Evolutionary conservation across 1,140 invertebrate genomes (phyloP).

Genomic region (Drosophila nebulosa): DNA sequence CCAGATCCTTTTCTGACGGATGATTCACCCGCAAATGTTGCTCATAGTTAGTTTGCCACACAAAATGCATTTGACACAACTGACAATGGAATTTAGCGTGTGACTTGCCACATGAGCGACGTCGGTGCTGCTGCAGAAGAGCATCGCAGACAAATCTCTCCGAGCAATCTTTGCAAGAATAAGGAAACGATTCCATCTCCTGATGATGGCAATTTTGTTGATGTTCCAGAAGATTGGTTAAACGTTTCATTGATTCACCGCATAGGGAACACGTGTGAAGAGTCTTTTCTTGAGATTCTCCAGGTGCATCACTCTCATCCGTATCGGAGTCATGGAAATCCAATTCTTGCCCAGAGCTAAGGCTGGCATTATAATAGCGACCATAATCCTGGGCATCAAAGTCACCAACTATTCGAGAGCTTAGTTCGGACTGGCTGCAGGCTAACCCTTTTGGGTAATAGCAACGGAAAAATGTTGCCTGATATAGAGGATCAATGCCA

Average conservation of each 20-base stretch:
- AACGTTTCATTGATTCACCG: slow-evolving; percentile 7
- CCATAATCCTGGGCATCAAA: slow-evolving; percentile 59
- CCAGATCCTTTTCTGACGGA: not conserved
- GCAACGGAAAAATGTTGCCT: slow-evolving; percentile 38
- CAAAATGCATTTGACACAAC: slow-evolving; percentile 46
- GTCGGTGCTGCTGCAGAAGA: slow-evolving; percentile 55
- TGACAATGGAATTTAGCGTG: slow-evolving; percentile 40
- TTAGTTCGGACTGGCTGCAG: slow-evolving; percentile 35
- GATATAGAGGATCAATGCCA: slow-evolving; percentile 31
- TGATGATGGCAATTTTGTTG: slow-evolving; percentile 39
- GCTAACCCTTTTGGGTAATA: slow-evolving; percentile 41
- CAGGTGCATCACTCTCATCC: slow-evolving; percentile 25
- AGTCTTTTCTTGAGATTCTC: not conserved
- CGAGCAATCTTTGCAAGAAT: slow-evolving; percentile 40
- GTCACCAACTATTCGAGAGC: slow-evolving; percentile 38
- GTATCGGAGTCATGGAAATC: slow-evolving; percentile 62
- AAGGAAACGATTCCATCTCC: not conserved
- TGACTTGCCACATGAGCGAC: slow-evolving; percentile 44
- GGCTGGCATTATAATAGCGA: slow-evolving; percentile 59
- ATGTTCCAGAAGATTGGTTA: slow-evolving; percentile 40
- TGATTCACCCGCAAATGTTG: slow-evolving; percentile 38
- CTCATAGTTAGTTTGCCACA: slow-evolving; percentile 60
- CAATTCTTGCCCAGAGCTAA: slow-evolving; percentile 57
- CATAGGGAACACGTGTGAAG: slow-evolving; percentile 50
- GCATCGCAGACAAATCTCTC: slow-evolving; percentile 41